Percentiles rank a stretch among this genome's conserved stretches.
These are phyloP conservation scores for Melanogrammus aeglefinus DNA, from an alignment of 2,797 vertebrate species.

Conservation along the genomic window DNA sequence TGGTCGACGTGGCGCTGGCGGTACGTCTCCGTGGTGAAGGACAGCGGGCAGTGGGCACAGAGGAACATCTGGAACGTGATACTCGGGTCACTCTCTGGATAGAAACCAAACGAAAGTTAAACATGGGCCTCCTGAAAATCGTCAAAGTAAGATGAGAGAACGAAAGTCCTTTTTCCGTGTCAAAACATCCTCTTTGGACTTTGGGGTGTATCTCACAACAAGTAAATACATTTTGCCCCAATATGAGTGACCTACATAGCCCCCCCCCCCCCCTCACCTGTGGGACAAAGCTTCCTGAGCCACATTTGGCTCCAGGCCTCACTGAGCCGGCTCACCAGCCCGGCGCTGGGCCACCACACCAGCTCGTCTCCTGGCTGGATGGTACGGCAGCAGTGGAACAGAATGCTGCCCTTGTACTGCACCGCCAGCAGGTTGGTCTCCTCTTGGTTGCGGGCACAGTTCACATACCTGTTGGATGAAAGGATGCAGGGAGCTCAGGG, in stretches of 20 bases:
- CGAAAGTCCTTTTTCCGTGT: background rate
- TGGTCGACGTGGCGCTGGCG: conserved; percentile 64
- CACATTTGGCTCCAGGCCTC: conserved; percentile 67
- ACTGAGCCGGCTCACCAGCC: conserved; percentile 68
- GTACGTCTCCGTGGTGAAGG: conserved; percentile 72
- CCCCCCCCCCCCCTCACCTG: conserved; percentile 60
- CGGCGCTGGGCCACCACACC: conserved; percentile 89
- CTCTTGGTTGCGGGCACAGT: conserved; percentile 83
- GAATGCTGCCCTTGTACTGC: conserved; percentile 88
- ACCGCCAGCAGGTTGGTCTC: conserved; percentile 92
- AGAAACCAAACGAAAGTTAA: background rate
- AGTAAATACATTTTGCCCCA: background rate
- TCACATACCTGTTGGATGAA: conserved; percentile 78
- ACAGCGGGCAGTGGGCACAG: conserved; percentile 68
- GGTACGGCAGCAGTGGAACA: conserved; percentile 87
- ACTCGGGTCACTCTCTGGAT: conserved; percentile 45
- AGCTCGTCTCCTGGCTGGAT: conserved; percentile 87
- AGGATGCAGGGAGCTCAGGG: background rate
- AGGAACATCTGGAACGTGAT: conserved; percentile 48
- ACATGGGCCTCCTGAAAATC: background rate
- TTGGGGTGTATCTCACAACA: background rate
- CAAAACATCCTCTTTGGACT: background rate
- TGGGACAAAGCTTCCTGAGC: conserved; percentile 56
- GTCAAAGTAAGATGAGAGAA: background rate
- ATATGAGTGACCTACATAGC: no score